Evolutionary conservation across 2,113 vertebrate genomes (phyloP).

Genomic region (Brienomyrus longianalis): DNA sequence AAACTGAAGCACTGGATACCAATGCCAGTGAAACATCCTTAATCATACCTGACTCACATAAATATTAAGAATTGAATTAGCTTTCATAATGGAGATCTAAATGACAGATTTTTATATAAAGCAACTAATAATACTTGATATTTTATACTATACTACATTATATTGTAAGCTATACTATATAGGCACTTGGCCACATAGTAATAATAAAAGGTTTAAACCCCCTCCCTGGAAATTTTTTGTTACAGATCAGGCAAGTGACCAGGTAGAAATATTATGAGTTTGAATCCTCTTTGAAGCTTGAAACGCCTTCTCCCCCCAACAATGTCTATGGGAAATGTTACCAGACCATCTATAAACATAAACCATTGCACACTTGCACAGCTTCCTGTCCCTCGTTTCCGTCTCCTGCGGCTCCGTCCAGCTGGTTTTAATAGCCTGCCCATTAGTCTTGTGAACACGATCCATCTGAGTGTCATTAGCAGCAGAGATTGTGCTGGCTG

Average conservation of each 20-base stretch:
- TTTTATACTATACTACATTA: background rate
- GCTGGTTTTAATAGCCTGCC: background rate
- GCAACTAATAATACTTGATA: background rate
- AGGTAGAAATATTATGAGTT: background rate
- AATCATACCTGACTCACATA: background rate
- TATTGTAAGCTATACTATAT: background rate
- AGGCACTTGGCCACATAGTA: background rate
- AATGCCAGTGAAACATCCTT: background rate
- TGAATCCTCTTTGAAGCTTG: background rate
- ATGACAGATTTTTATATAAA: background rate
- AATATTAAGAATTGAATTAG: background rate
- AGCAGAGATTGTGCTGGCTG: background rate
- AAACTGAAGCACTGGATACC: background rate
- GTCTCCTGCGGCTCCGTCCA: background rate
- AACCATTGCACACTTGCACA: background rate
- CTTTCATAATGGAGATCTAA: background rate
- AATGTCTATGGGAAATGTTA: background rate
- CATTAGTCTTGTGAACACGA: conserved; percentile 4
- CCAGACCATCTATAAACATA: background rate
- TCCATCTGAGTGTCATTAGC: background rate
- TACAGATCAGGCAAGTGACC: background rate
- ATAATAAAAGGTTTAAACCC: background rate
- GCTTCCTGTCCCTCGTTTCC: background rate
- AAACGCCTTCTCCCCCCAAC: background rate
- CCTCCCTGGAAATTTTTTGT: background rate